Base-by-base conservation (phyloP, 1,140 invertebrate species). In the Zaprionus tsacasi region DNA sequence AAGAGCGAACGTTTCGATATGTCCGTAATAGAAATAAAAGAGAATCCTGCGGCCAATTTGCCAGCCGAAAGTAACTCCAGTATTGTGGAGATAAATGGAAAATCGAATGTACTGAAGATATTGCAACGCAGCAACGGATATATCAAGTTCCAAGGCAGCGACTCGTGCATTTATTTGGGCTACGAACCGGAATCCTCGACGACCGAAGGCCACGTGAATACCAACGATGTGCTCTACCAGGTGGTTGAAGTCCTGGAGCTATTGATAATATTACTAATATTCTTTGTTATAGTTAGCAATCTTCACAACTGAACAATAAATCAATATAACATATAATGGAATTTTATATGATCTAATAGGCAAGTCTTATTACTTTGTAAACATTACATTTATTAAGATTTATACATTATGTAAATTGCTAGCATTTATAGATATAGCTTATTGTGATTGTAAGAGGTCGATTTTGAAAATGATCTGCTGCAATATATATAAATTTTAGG, bases 191-290 rank as follows among this genome's bases (percentile, higher is more conserved):
- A 48, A 0, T 15, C n/a, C 1, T 4, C 13, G 5, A 17, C 1
- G 6, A 21, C 21, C 21, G 21, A 21, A 1, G 13, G 21, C 0
- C 36, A 27, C 8, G 10, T 36, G 6, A 21, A 6, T 0, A 3
- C 0, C 13, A 27, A 45, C 10, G 71, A 63, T 6, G 3, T 70
- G 52, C 3, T 56, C 10, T 38, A 17, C 4, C 64, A 60, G 30
- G 7, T 52, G 3, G 4, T 57, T 5, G 71, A 74, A 35, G 6
- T 74, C 3, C 1, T 74, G 3, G 66, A 74, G 35, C 52, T 74
- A 7, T 10, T 74, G 2, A 38, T 74, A 8, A 58, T 74, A 15
- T 7, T 74, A 12, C 2, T 74, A 6, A 70, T 74, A 35, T 74
- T 58, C 15, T 38, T 52, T 13, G 6, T 70, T 5, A 52, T 70